Evolutionary conservation across 92 coral and sea anemone genomes (phyloP).

Genomic region (Zoanthus sansibaricus): DNA sequence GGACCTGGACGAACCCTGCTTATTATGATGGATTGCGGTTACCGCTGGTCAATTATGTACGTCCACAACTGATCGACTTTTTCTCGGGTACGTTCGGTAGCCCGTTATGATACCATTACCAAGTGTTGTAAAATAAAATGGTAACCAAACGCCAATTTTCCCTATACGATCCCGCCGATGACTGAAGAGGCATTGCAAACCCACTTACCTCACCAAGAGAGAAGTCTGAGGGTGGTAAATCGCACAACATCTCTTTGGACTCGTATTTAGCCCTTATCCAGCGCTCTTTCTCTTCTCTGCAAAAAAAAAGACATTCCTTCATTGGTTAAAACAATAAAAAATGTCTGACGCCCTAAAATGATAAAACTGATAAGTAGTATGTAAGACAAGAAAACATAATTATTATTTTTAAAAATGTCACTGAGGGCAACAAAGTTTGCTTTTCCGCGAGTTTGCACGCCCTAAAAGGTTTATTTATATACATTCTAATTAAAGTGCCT

Average conservation of each 20-base stretch:
- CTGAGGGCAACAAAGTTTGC: neutral
- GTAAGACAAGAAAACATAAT: neutral
- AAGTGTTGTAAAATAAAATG: no score
- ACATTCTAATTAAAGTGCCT: no score
- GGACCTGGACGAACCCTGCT: no score
- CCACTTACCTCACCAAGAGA: slow-evolving; percentile 90
- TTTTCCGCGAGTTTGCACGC: neutral
- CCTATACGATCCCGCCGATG: neutral
- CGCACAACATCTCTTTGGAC: slow-evolving; percentile 79
- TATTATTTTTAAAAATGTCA: neutral
- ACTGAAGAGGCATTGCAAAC: neutral
- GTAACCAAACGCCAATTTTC: no score
- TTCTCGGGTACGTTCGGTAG: no score
- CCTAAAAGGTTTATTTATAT: no score
- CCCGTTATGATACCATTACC: no score
- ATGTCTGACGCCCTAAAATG: neutral
- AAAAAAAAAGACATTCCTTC: neutral
- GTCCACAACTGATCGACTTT: no score
- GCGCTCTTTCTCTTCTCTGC: slow-evolving; percentile 93
- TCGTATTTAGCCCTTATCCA: slow-evolving; percentile 94
- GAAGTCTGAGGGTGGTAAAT: slow-evolving; percentile 81
- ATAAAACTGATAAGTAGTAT: neutral
- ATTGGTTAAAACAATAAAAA: neutral
- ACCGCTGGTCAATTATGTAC: neutral
- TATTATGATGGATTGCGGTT: neutral